Percentiles rank a stretch among this genome's conserved stretches.
phyloP scores from a whole-genome alignment of 92 coral and sea anemone species.

The Porites lobata region DNA sequence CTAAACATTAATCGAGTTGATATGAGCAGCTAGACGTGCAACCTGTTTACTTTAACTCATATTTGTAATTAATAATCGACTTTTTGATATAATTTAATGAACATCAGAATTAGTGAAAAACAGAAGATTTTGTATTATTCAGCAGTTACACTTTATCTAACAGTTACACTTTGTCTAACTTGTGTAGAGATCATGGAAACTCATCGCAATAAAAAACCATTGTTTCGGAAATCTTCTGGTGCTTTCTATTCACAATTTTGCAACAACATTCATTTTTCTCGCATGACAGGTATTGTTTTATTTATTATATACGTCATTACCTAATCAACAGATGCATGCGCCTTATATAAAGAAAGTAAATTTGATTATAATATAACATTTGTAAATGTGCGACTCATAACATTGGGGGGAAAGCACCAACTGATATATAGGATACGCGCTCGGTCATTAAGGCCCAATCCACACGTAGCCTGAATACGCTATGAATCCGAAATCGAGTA shows the following conservation, averaged over 20 bases:
- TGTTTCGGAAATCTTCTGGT: not conserved
- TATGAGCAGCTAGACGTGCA: not conserved
- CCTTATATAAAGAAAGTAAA: too few relatives aligned
- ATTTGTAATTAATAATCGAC: not conserved
- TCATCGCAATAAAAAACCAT: conserved; percentile 19
- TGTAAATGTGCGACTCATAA: too few relatives aligned
- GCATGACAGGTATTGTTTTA: too few relatives aligned
- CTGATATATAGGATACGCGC: too few relatives aligned
- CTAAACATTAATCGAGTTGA: not conserved
- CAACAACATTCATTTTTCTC: not conserved
- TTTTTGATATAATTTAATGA: too few relatives aligned
- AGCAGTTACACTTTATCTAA: not conserved
- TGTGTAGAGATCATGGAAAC: conserved; percentile 14
- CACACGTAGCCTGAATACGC: too few relatives aligned
- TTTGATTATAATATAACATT: too few relatives aligned
- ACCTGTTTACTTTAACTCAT: not conserved
- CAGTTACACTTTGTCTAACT: not conserved
- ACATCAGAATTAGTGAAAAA: not conserved
- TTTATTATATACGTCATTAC: too few relatives aligned
- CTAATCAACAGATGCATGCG: too few relatives aligned
- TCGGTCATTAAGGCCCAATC: too few relatives aligned
- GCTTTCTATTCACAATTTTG: not conserved
- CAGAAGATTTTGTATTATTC: not conserved
- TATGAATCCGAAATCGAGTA: too few relatives aligned
- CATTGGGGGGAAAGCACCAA: too few relatives aligned